A percentile compares a stretch with the other conserved stretches of the same genome.
phyloP scores from a whole-genome alignment of 1,140 invertebrate genomes.

The Venturia canescens region DNA sequence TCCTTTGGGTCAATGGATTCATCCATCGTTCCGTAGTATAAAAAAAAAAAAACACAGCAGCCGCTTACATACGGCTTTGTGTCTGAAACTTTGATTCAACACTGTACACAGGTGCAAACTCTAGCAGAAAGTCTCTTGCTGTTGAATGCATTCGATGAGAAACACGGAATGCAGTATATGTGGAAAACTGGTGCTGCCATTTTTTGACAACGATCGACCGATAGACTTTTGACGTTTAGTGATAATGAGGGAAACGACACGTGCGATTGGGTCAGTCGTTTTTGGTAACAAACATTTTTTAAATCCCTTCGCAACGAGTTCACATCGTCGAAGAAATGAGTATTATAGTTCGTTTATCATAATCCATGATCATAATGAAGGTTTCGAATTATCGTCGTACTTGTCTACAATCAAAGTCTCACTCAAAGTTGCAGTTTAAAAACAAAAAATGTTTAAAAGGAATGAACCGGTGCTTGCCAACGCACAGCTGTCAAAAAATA shows the following conservation, averaged over 20 bases:
- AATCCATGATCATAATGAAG: too few relatives aligned
- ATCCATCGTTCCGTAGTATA: conserved; percentile 51
- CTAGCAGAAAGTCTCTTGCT: conserved; percentile 2
- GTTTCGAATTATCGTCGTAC: too few relatives aligned
- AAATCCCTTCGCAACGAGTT: too few relatives aligned
- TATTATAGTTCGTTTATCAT: too few relatives aligned
- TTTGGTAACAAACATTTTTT: too few relatives aligned
- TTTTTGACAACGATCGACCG: background rate
- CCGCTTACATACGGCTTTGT: conserved; percentile 10
- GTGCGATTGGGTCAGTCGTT: background rate
- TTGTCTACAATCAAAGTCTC: too few relatives aligned
- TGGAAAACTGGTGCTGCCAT: background rate
- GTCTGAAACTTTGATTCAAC: background rate
- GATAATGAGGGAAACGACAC: background rate
- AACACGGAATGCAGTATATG: background rate
- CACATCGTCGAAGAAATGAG: too few relatives aligned
- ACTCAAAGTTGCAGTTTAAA: too few relatives aligned
- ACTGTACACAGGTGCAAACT: background rate
- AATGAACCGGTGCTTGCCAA: too few relatives aligned
- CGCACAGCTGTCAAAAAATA: too few relatives aligned
- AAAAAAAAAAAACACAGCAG: conserved; percentile 7
- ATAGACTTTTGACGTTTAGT: background rate
- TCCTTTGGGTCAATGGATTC: conserved; percentile 70
- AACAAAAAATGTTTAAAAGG: too few relatives aligned
- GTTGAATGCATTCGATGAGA: background rate